These are phyloP conservation scores for Agraylea sexmaculata DNA, from an alignment of 1,140 invertebrate species.

Conservation along the genomic window DNA sequence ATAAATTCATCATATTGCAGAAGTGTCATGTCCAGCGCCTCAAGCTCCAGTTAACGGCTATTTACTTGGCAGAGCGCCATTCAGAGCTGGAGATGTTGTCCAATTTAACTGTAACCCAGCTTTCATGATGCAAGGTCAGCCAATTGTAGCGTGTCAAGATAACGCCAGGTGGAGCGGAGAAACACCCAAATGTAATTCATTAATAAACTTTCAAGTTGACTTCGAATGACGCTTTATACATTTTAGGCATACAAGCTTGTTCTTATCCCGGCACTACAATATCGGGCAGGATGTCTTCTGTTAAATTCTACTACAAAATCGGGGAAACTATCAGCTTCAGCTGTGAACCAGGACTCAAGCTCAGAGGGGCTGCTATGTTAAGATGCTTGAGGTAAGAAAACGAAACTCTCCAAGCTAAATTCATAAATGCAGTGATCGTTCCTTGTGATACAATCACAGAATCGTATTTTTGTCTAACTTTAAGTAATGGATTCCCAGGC, in stretches of 20 bases:
- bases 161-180: conserved; percentile 76
- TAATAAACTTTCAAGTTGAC: neutral
- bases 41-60: conserved; percentile 62
- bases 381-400: conserved; percentile 50
- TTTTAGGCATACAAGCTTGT: conserved; percentile 62
- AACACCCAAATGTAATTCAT: conserved; percentile 64
- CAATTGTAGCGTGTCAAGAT: conserved; percentile 76
- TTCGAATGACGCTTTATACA: neutral
- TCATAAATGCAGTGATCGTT: too few relatives aligned
- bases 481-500: too few relatives aligned
- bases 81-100: conserved; percentile 69
- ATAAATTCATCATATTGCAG: conserved; percentile 36
- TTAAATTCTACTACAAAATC: conserved; percentile 78
- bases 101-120: conserved; percentile 79
- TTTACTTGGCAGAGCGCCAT: conserved; percentile 57
- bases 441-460: too few relatives aligned
- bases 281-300: conserved; percentile 69
- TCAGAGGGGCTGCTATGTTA: conserved; percentile 62
- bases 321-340: conserved; percentile 76
- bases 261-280: conserved; percentile 76
- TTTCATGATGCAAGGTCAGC: conserved; percentile 77
- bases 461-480: too few relatives aligned
- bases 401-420: too few relatives aligned
- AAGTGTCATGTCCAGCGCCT: conserved; percentile 63
- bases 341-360: conserved; percentile 61